These are phyloP conservation scores for Drosophila hamatofila DNA, from an alignment of 2,888 invertebrate species.

Conservation along the genomic window DNA sequence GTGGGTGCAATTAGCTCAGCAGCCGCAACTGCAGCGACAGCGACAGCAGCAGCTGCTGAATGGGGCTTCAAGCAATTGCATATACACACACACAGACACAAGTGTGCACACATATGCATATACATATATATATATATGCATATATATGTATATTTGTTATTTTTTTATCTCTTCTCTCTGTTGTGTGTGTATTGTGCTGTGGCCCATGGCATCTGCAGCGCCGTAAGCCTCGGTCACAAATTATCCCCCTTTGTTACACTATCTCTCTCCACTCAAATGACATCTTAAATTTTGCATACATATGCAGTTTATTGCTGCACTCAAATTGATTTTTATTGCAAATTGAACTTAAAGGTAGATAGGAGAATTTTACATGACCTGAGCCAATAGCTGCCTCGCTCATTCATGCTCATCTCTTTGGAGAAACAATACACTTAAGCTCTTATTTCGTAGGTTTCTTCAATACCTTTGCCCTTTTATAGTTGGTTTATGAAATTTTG, in stretches of 20 bases:
- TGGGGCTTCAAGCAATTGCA: conserved; percentile 18
- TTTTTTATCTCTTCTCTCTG: neutral
- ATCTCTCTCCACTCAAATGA: neutral
- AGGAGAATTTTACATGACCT: no score
- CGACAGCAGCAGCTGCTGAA: conserved; percentile 8
- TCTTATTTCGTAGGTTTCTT: neutral
- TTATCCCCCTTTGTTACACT: conserved; percentile 11
- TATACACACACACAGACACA: neutral
- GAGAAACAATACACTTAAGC: neutral
- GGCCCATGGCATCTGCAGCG: conserved; percentile 3
- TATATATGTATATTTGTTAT: neutral
- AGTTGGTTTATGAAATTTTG: no score
- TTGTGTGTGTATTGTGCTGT: conserved; percentile 1
- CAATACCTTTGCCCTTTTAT: neutral
- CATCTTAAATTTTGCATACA: conserved; percentile 1
- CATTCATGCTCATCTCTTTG: no score
- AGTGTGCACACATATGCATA: neutral
- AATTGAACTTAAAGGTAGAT: neutral
- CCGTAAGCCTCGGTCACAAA: conserved; percentile 3
- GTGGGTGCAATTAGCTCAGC: conserved; percentile 53
- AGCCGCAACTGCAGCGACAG: no score
- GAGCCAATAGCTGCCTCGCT: no score
- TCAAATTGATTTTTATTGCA: neutral
- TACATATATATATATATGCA: neutral
- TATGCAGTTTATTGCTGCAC: neutral